Percentiles rank a stretch among this genome's conserved stretches.
These are phyloP conservation scores for Archips xylosteana DNA, from an alignment of 2,888 invertebrate genomes.

Conservation along the genomic window DNA sequence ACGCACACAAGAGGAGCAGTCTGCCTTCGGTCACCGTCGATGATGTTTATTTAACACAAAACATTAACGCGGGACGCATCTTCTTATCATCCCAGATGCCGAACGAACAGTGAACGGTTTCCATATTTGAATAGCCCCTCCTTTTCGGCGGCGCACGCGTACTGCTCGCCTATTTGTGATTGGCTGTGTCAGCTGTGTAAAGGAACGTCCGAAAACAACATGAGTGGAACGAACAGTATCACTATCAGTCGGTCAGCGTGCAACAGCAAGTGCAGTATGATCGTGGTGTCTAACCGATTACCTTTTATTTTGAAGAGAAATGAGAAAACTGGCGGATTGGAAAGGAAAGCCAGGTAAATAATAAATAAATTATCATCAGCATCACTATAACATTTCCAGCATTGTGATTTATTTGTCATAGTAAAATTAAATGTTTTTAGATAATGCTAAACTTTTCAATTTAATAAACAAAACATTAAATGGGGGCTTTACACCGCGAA, in stretches of 20 bases:
- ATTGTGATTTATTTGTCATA: background rate
- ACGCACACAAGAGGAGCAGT: conserved; percentile 77
- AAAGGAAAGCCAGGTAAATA: conserved; percentile 92
- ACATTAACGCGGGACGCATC: conserved; percentile 54
- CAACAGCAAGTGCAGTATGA: conserved; percentile 90
- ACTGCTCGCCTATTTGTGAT: conserved; percentile 65
- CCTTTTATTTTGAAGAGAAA: conserved; percentile 94
- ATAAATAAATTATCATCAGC: background rate
- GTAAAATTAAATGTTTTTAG: background rate
- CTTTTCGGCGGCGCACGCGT: conserved; percentile 73
- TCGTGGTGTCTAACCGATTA: conserved; percentile 95
- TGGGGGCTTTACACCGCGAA: background rate
- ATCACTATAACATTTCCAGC: background rate
- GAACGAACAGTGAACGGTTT: conserved; percentile 52
- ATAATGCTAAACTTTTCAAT: background rate
- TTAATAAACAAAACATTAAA: background rate
- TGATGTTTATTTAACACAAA: conserved; percentile 69
- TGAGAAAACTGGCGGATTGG: conserved; percentile 89
- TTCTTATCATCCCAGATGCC: conserved; percentile 60
- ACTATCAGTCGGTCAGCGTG: conserved; percentile 74
- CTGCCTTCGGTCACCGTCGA: conserved; percentile 74
- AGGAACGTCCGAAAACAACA: conserved; percentile 66
- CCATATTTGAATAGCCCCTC: conserved; percentile 68
- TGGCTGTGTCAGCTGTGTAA: conserved; percentile 68
- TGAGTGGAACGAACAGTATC: conserved; percentile 69